A percentile compares a stretch with the other conserved stretches of the same genome.
These are phyloP conservation scores for Sminthopsis crassicaudata DNA, from an alignment of 2,113 vertebrate genomes.

Conservation along the genomic window DNA sequence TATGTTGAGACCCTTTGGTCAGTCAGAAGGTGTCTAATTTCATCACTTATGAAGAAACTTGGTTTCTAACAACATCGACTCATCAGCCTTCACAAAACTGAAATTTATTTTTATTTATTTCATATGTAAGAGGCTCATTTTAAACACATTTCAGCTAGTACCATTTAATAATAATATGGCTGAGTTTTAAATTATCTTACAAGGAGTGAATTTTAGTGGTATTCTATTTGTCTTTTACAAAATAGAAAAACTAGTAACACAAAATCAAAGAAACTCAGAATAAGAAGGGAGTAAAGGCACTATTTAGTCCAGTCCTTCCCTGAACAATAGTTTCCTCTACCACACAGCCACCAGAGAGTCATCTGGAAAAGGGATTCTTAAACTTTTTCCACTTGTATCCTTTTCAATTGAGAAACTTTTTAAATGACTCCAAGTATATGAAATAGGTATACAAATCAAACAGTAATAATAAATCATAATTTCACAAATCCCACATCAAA, in stretches of 20 bases:
- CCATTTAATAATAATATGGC: not conserved
- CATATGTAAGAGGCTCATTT: constrained; percentile 23
- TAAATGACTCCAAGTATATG: too few species aligned
- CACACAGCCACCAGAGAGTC: not conserved
- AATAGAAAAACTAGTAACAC: not conserved
- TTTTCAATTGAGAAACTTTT: too few species aligned
- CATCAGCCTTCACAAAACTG: not conserved
- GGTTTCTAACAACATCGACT: not conserved
- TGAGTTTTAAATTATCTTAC: constrained; percentile 22
- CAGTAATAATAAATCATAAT: too few species aligned
- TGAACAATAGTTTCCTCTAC: not conserved
- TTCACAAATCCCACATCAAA: too few species aligned
- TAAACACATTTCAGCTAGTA: constrained; percentile 1
- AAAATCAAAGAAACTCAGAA: not conserved
- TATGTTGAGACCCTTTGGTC: not conserved
- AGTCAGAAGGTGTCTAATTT: constrained; percentile 37
- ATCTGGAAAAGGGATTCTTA: not conserved
- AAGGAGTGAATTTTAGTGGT: not conserved
- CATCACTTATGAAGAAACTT: constrained; percentile 14
- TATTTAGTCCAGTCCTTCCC: not conserved
- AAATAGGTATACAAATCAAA: too few species aligned
- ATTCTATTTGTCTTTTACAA: not conserved
- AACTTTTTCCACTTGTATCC: too few species aligned
- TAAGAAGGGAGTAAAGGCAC: not conserved
- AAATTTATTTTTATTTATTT: constrained; percentile 46